Evolutionary conservation across 2,797 vertebrate genomes (phyloP).

Genomic region (Oryzias sinensis): DNA sequence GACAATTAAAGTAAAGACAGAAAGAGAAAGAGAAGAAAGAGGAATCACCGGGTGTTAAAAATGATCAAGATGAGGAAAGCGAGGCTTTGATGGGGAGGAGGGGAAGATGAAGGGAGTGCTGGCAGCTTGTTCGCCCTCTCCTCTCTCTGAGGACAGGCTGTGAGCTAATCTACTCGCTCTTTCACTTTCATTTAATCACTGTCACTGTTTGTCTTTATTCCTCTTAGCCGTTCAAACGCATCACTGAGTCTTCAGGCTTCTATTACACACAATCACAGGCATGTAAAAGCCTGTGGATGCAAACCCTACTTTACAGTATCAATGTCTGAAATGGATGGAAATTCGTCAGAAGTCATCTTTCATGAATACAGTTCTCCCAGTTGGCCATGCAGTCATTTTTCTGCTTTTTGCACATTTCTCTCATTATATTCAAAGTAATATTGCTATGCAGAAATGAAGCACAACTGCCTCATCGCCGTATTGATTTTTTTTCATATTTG

Average conservation of each 20-base stretch:
- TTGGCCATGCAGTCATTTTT: neutral
- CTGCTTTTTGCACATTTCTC: neutral
- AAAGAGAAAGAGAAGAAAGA: slow-evolving; percentile 26
- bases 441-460: neutral
- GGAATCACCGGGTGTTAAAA: slow-evolving; percentile 27
- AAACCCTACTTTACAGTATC: too few species aligned
- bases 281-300: neutral
- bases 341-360: too few species aligned
- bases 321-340: too few species aligned
- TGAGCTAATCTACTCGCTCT: slow-evolving; percentile 63
- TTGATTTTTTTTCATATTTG: slow-evolving; percentile 1
- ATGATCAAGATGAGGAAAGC: slow-evolving; percentile 55
- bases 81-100: slow-evolving; percentile 54
- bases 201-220: slow-evolving; percentile 47
- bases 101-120: slow-evolving; percentile 48
- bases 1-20: slow-evolving; percentile 37
- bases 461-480: neutral
- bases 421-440: neutral
- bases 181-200: slow-evolving; percentile 63
- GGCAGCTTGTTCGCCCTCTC: slow-evolving; percentile 56
- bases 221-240: slow-evolving; percentile 32
- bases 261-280: neutral
- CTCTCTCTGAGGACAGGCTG: slow-evolving; percentile 55
- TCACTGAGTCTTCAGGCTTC: slow-evolving; percentile 6
- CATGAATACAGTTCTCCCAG: too few species aligned